Evolutionary conservation across 2,888 invertebrate genomes (phyloP).

Genomic region (Operophtera brumata): DNA sequence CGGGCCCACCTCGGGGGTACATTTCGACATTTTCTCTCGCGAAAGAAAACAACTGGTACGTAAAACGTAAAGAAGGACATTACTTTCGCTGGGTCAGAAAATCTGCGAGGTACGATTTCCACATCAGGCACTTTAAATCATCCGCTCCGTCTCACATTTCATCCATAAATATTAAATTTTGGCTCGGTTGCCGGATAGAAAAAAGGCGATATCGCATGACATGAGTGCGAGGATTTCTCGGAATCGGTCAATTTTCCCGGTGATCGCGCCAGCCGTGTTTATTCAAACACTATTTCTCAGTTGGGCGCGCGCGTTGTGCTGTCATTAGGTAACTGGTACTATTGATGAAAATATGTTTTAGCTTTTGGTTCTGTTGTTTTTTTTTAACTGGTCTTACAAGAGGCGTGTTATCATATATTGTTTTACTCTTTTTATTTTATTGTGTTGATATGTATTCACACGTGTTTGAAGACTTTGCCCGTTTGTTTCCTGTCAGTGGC

Average conservation of each 20-base stretch:
- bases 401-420: no score
- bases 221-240: constrained; percentile 71
- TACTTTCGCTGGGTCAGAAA: constrained; percentile 78
- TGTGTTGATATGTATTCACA: no score
- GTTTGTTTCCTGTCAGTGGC: no score
- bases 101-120: constrained; percentile 77
- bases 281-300: constrained; percentile 77
- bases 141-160: constrained; percentile 78
- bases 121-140: constrained; percentile 80
- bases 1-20: constrained; percentile 66
- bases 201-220: constrained; percentile 73
- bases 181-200: constrained; percentile 69
- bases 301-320: constrained; percentile 56
- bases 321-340: constrained; percentile 52
- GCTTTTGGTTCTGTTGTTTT: neutral
- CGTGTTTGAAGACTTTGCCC: no score
- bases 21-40: constrained; percentile 65
- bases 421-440: no score
- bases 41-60: constrained; percentile 76
- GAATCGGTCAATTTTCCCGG: constrained; percentile 78
- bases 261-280: constrained; percentile 72
- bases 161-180: constrained; percentile 80
- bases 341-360: constrained; percentile 1
- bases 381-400: no score
- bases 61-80: constrained; percentile 76